These are phyloP conservation scores for Vanessa cardui DNA, from an alignment of 2,888 invertebrate species.

Conservation along the genomic window DNA sequence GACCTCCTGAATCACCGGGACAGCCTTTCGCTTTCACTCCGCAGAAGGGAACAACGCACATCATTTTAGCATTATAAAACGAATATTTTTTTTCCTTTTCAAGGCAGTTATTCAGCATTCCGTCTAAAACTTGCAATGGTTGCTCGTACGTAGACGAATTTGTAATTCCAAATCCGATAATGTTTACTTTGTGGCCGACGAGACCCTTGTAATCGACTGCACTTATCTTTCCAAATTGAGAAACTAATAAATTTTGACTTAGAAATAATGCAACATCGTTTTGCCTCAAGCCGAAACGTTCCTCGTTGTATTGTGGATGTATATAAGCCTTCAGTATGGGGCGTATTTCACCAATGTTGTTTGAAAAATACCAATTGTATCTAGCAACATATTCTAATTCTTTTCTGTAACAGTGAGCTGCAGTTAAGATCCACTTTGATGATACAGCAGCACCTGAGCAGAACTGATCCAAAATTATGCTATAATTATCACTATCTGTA, in stretches of 20 bases:
- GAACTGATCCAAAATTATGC: too few relatives aligned
- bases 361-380: slow-evolving; percentile 14
- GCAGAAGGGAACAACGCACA: slow-evolving; percentile 9
- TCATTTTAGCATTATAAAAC: not conserved
- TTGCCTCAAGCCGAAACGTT: not conserved
- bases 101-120: not conserved
- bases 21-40: not conserved
- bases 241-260: slow-evolving; percentile 3
- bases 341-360: not conserved
- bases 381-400: not conserved
- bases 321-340: not conserved
- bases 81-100: not conserved
- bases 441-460: slow-evolving; percentile 16
- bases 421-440: slow-evolving; percentile 3
- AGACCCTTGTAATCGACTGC: slow-evolving; percentile 3
- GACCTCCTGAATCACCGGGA: slow-evolving; percentile 10
- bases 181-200: slow-evolving; percentile 6
- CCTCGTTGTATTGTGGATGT: not conserved
- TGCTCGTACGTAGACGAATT: not conserved
- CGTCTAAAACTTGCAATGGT: slow-evolving; percentile 2
- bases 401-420: slow-evolving; percentile 12
- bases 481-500: too few relatives aligned
- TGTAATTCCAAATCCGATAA: not conserved
- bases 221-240: slow-evolving; percentile 5
- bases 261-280: not conserved